These are phyloP conservation scores for Eriosoma lanigerum DNA, from an alignment of 1,140 invertebrate species.

Conservation along the genomic window DNA sequence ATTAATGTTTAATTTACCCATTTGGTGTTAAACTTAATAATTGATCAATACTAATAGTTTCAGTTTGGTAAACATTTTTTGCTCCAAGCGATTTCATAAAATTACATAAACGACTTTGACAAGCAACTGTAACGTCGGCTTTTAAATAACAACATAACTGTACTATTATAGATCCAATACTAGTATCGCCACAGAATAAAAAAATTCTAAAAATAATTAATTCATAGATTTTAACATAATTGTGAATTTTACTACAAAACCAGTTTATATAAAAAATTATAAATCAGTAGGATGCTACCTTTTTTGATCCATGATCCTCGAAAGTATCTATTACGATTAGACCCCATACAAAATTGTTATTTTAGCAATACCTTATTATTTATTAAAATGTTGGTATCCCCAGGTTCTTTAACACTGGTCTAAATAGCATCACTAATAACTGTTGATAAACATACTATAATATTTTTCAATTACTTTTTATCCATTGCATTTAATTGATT, in stretches of 20 bases:
- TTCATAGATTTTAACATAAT: too few relatives aligned
- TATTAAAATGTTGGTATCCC: too few relatives aligned
- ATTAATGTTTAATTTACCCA: not conserved
- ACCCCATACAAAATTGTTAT: too few relatives aligned
- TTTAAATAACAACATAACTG: constrained; percentile 73
- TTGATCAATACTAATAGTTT: constrained; percentile 24
- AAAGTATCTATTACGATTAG: too few relatives aligned
- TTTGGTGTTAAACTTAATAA: constrained; percentile 18
- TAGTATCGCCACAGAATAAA: constrained; percentile 69
- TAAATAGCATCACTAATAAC: too few relatives aligned
- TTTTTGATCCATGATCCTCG: too few relatives aligned
- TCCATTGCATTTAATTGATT: constrained; percentile 62
- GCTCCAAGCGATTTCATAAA: constrained; percentile 64
- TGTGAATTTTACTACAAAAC: too few relatives aligned
- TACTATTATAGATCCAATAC: constrained; percentile 71
- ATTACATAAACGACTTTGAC: constrained; percentile 61
- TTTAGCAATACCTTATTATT: too few relatives aligned
- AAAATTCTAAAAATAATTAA: constrained; percentile 64
- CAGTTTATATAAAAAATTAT: too few relatives aligned
- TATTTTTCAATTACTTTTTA: constrained; percentile 66
- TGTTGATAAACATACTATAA: too few relatives aligned
- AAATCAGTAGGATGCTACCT: too few relatives aligned
- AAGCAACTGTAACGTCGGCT: constrained; percentile 60
- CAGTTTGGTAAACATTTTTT: constrained; percentile 59
- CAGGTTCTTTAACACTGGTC: too few relatives aligned